Percentiles rank a stretch among this genome's conserved stretches.
These are phyloP conservation scores for Gavia stellata DNA, from an alignment of 2,113 vertebrate genomes.

Conservation along the genomic window DNA sequence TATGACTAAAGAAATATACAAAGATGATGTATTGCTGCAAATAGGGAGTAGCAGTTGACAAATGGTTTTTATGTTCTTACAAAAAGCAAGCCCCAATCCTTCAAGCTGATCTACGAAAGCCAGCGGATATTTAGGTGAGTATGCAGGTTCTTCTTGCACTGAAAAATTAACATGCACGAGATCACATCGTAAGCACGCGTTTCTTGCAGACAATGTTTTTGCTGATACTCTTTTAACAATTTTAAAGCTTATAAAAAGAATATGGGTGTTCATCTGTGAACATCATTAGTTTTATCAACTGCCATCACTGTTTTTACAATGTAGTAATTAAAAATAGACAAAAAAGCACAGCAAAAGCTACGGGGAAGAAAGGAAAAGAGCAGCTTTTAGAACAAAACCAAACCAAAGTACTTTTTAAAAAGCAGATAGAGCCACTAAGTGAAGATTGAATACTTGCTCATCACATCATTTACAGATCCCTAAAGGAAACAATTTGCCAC, in stretches of 20 bases:
- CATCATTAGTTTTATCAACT: background rate
- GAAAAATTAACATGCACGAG: background rate
- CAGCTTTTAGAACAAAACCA: background rate
- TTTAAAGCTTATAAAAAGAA: background rate
- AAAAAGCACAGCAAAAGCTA: background rate
- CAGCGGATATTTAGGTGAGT: background rate
- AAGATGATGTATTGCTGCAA: slow-evolving; percentile 30
- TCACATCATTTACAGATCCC: background rate
- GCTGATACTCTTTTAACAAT: background rate
- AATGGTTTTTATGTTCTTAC: background rate
- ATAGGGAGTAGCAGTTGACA: background rate
- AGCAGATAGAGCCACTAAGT: background rate
- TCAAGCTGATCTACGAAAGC: slow-evolving; percentile 29
- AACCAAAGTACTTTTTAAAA: background rate
- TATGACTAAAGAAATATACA: background rate
- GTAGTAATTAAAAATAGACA: background rate
- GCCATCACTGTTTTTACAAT: background rate
- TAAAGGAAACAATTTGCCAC: slow-evolving; percentile 1
- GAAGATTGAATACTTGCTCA: background rate
- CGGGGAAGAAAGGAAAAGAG: background rate
- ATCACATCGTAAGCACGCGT: fast-evolving
- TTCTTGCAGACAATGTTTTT: background rate
- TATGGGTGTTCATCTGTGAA: background rate
- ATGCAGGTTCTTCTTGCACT: background rate
- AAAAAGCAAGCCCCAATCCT: background rate